Conservation (phyloP, 2,888 invertebrate species). For the Himalopsyche japonica region DNA sequence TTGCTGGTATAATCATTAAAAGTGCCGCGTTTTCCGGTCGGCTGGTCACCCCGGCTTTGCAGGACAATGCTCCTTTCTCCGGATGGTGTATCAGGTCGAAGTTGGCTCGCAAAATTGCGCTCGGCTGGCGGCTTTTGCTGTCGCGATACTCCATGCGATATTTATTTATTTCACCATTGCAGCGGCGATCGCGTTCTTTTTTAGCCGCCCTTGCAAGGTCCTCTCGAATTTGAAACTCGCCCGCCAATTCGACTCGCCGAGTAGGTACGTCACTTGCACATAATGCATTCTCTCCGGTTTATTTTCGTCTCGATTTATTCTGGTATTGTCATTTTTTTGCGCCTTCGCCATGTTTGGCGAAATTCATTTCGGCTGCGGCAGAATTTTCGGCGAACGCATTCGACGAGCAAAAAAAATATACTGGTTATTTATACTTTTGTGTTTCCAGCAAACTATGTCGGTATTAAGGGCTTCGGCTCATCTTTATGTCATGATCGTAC, state of each 20-base stretch:
- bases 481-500: neutral
- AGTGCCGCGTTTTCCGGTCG: neutral
- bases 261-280: neutral
- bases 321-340: neutral
- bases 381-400: neutral
- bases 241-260: neutral
- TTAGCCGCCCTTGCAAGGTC: neutral
- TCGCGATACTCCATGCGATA: neutral
- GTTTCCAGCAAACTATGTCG: neutral
- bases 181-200: neutral
- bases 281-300: neutral
- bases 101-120: neutral
- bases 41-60: neutral
- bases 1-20: too few species aligned
- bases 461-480: neutral
- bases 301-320: neutral
- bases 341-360: neutral
- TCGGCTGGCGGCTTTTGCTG: neutral
- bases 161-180: neutral
- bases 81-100: neutral
- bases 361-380: neutral
- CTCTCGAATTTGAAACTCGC: neutral
- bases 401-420: neutral
- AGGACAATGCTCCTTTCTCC: constrained; percentile 29
- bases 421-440: neutral